phyloP scores from a whole-genome alignment of 2,113 vertebrate genomes.

The Oreochromis niloticus region DNA sequence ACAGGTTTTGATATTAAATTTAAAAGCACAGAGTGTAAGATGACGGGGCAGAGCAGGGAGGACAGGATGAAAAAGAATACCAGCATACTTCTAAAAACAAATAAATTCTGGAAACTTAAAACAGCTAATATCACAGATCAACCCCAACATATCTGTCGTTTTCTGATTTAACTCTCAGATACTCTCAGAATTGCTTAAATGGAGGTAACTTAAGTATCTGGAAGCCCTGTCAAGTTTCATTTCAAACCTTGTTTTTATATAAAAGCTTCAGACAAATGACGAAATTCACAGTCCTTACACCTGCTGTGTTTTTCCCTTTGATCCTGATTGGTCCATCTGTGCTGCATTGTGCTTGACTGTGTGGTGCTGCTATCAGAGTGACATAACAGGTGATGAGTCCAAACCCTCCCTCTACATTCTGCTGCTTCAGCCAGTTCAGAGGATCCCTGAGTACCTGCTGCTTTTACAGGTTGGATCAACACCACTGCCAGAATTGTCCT shows the following conservation, averaged over 20 bases:
- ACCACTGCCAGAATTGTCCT: neutral
- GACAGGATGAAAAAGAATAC: neutral
- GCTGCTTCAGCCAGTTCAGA: conserved; percentile 91
- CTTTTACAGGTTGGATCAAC: conserved; percentile 81
- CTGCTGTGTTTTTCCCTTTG: neutral
- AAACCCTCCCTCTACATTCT: conserved; percentile 87
- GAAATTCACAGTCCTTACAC: neutral
- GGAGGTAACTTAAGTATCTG: neutral
- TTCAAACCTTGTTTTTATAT: neutral
- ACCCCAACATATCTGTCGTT: neutral
- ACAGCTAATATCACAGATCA: neutral
- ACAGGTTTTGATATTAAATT: neutral
- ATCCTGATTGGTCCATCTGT: neutral
- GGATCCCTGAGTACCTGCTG: conserved; percentile 91
- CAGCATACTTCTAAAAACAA: neutral
- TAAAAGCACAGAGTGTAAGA: neutral
- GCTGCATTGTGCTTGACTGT: neutral
- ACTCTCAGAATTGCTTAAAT: neutral
- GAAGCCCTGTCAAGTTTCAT: neutral
- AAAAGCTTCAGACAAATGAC: neutral
- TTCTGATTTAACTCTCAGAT: neutral
- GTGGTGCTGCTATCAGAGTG: conserved; percentile 48
- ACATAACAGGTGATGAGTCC: conserved; percentile 81
- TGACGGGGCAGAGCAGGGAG: neutral
- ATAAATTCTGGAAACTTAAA: fast-evolving